These are phyloP conservation scores for Subanguina moxae DNA, from an alignment of 1,140 invertebrate species.

Conservation along the genomic window DNA sequence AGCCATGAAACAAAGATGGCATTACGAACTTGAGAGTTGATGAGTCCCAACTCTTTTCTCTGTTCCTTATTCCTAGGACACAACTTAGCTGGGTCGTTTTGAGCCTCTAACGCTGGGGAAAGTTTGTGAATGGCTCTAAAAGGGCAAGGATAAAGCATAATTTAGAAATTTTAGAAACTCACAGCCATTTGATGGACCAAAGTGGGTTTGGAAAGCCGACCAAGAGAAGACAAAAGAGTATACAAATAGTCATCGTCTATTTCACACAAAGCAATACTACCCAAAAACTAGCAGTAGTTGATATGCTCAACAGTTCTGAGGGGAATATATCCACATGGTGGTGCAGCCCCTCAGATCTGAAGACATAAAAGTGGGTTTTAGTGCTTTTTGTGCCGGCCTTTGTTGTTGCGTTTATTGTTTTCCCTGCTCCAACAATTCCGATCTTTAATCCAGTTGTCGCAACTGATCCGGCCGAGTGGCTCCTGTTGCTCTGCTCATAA, in stretches of 20 bases:
- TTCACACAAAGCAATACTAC: neutral
- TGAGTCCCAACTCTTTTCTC: constrained; percentile 33
- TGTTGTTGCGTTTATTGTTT: no score
- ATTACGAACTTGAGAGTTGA: constrained; percentile 17
- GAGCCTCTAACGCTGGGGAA: constrained; percentile 27
- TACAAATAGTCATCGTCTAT: neutral
- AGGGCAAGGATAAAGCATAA: neutral
- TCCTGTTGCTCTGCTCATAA: no score
- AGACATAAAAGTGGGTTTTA: no score
- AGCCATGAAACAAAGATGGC: no score
- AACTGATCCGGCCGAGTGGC: no score
- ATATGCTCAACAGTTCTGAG: no score
- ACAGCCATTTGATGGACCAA: constrained; percentile 44
- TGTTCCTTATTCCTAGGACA: constrained; percentile 36
- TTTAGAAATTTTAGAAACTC: constrained; percentile 27
- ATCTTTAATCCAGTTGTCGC: no score
- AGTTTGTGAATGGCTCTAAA: constrained; percentile 43
- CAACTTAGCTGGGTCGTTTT: constrained; percentile 16
- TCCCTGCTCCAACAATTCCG: no score
- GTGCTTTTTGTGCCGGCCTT: no score
- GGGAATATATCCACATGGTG: no score
- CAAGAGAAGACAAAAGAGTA: neutral
- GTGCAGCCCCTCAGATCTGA: no score
- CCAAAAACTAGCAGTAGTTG: neutral
- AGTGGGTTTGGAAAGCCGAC: no score